Percentiles rank a stretch among this genome's conserved stretches.
Conservation (phyloP, 2,797 vertebrate genomes). For the Poeciliopsis paucimaculata region DNA sequence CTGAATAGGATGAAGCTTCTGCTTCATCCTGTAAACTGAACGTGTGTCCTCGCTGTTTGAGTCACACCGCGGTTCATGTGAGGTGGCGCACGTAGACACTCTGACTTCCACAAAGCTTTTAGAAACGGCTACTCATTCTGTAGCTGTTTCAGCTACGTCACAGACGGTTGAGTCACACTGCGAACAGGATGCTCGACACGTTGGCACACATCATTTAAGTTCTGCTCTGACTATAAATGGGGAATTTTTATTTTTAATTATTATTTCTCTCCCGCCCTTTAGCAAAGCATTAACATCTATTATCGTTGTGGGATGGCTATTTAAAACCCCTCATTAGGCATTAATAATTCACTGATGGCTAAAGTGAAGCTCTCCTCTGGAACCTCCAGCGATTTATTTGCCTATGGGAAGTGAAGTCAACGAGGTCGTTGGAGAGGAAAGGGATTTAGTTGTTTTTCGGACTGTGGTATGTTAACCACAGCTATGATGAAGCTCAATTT, state of each 20-base stretch:
- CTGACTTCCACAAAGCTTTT: not conserved
- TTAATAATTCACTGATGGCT: not conserved
- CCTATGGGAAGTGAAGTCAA: not conserved
- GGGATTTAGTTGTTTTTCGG: not conserved
- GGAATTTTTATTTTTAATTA: not conserved
- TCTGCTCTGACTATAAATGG: not conserved
- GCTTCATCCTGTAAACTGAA: not conserved
- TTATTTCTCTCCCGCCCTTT: accelerated
- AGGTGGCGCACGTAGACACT: conserved; percentile 27
- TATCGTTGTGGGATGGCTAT: not conserved
- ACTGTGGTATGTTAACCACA: not conserved
- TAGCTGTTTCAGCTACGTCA: conserved; percentile 11
- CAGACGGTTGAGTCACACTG: conserved; percentile 19
- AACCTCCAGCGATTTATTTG: not conserved
- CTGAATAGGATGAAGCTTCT: not conserved
- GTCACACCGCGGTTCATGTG: not conserved
- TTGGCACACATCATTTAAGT: not conserved
- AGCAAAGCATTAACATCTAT: not conserved
- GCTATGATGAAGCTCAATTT: not conserved
- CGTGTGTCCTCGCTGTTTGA: not conserved
- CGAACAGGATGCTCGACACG: not conserved
- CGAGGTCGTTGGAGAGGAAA: not conserved
- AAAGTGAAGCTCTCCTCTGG: not conserved
- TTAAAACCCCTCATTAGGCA: not conserved
- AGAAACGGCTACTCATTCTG: not conserved